These are phyloP conservation scores for Diploptera punctata DNA, from an alignment of 2,888 invertebrate genomes.

Conservation along the genomic window DNA sequence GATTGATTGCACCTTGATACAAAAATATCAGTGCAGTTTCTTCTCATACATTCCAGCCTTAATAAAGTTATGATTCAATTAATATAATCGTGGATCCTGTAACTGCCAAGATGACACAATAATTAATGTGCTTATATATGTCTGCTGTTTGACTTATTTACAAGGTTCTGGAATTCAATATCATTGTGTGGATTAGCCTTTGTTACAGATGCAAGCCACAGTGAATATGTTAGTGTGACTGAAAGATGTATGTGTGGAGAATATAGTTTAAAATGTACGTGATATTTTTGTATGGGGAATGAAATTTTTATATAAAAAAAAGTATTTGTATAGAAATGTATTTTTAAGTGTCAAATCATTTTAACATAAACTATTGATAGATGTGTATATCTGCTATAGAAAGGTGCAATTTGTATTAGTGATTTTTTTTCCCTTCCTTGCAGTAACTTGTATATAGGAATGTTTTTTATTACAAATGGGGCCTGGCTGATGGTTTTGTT, in stretches of 20 bases:
- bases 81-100: too few species aligned
- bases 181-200: neutral
- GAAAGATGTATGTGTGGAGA: neutral
- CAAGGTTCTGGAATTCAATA: neutral
- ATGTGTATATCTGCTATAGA: slow-evolving; percentile 3
- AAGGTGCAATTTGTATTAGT: neutral
- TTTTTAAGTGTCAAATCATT: slow-evolving; percentile 11
- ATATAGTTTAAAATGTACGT: neutral
- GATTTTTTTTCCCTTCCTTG: neutral
- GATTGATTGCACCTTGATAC: too few species aligned
- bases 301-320: slow-evolving; percentile 6
- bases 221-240: neutral
- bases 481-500: neutral
- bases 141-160: neutral
- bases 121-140: neutral
- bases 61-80: too few species aligned
- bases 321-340: slow-evolving; percentile 21
- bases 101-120: neutral
- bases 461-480: neutral
- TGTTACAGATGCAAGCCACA: neutral
- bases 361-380: neutral
- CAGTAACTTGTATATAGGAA: neutral
- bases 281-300: slow-evolving; percentile 27
- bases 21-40: too few species aligned
- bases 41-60: too few species aligned